Evolutionary conservation across 2,797 vertebrate species (phyloP), one percentile per base, ranked within the genome.

Genomic region (Melanotaenia maccullochi): DNA sequence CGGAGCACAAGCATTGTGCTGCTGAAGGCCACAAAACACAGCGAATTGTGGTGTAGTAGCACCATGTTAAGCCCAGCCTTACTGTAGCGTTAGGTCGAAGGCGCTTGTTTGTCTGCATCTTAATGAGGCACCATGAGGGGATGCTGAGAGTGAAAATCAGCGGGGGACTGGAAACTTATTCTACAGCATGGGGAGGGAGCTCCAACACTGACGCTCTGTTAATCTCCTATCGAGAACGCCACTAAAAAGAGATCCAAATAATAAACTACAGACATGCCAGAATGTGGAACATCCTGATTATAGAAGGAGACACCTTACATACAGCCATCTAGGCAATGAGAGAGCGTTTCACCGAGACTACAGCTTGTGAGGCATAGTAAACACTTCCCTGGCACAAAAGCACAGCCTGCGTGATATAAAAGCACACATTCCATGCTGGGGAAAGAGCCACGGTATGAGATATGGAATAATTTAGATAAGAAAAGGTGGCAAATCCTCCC

Each of bases 111-210:
- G 83, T 68, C 73, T 35, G 81, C 24, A 72, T 84, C 86, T 89
- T 93, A 93, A 94, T 91, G 90, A 94, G 90, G 89, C 86, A 82
- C 83, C 89, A 81, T 89, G 88, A 92, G 87, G 89, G 67, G 89
- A 89, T 62, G 81, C 81, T 86, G 89, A 90, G 87, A 86, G 85
- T 59, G 82, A 68, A 76, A 86, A 78, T 13, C 91, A 91, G 90
- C 82, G 7, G 90, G 89, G 82, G 79, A 30, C 64, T 22, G 54
- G 64, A 61, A 76, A 87, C 73, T 76, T 83, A 79, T 83, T 82
- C 85, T 65, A 79, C 78, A 80, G 82, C 77, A 75, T 67, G 18
- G 58, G 76, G 79, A 81, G 63, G 71, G 79, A 80, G 61, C 79
- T 79, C 82, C 65, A 59, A 78, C 60, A 58, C 75, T 9, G 72